Base-by-base conservation (phyloP, 2,113 vertebrate genomes). In the Ardeotis arabs region DNA sequence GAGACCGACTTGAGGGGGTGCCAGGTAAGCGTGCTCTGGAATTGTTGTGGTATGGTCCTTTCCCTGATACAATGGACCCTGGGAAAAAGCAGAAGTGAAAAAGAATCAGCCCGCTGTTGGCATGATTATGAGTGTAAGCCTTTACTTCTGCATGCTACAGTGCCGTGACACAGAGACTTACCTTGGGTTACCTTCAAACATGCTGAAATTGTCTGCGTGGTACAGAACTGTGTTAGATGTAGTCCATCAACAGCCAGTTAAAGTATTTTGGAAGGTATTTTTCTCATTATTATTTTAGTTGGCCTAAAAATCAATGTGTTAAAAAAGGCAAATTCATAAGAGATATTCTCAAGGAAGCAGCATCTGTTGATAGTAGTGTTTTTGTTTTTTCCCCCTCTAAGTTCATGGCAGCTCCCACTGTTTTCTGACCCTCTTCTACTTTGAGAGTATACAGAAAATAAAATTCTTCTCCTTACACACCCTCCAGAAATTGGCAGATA, bases 381-480 rank as follows among this genome's bases (percentile, higher is more conserved):
- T 14, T 47, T 13, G 49, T 62, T 68, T 39, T 35, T 16, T 6
- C 12, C 41, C 44, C 11, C 33, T 20, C 59, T 0, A 33, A 81
- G 72, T 41, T 87, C 64, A 3, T 14, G 93, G 91, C 87, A 81
- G 73, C 73, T 91, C 81, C 92, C 37, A 10, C 50, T 84, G 69
- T 45, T 89, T 62, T 37, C 77, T 94, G 90, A 87, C 52, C 67
- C 31, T 75, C 14, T 91, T 69, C 23, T 78, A 75, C 81, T 93
- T 63, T 41, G 44, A 82, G 62, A 85, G 24, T 7, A 44, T 10
- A 33, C 82, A 89, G 31, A 70, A 83, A n/a, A 27, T 33, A 59
- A 35, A 72, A 96, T 95, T 95, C 94, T 44, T 94, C 12, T 55
- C 94, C 72, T 78, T 33, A 49, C 88, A 90, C 92, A 79, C 95